Conservation (phyloP, 2,797 vertebrate genomes). For the Gymnothorax reevesii region DNA sequence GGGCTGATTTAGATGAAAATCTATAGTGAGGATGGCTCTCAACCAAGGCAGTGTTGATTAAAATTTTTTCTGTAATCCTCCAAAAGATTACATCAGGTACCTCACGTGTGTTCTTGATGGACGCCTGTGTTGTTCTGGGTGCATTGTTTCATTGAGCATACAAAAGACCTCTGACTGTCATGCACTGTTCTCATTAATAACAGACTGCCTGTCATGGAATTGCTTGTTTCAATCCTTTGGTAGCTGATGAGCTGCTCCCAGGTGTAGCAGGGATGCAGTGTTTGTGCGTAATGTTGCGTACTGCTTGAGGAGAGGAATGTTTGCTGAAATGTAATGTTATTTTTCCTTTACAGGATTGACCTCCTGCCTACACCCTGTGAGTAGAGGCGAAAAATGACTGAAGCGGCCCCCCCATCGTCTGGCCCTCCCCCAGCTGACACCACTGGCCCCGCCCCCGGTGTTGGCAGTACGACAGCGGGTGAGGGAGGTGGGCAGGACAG, state of each 20-base stretch:
- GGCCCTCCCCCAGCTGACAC: slow-evolving; percentile 65
- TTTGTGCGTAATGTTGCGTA: background rate
- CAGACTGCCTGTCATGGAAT: background rate
- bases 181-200: background rate
- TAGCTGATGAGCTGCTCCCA: background rate
- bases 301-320: background rate
- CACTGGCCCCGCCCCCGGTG: slow-evolving; percentile 55
- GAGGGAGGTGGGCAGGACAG: slow-evolving; percentile 87
- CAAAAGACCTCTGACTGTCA: background rate
- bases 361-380: background rate
- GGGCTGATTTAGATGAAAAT: too few relatives aligned
- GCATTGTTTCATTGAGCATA: background rate
- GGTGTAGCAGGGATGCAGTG: background rate
- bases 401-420: slow-evolving; percentile 57
- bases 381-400: slow-evolving; percentile 62
- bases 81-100: background rate
- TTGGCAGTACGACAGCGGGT: slow-evolving; percentile 76
- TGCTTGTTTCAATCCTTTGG: background rate
- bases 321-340: background rate
- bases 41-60: too few relatives aligned
- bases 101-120: background rate
- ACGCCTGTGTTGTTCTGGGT: background rate
- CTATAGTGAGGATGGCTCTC: too few relatives aligned
- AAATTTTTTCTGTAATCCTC: too few relatives aligned
- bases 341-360: background rate